Evolutionary conservation across 2,113 vertebrate species (phyloP), one percentile per base, ranked within the genome.

Genomic region (Gymnorhina tibicen): DNA sequence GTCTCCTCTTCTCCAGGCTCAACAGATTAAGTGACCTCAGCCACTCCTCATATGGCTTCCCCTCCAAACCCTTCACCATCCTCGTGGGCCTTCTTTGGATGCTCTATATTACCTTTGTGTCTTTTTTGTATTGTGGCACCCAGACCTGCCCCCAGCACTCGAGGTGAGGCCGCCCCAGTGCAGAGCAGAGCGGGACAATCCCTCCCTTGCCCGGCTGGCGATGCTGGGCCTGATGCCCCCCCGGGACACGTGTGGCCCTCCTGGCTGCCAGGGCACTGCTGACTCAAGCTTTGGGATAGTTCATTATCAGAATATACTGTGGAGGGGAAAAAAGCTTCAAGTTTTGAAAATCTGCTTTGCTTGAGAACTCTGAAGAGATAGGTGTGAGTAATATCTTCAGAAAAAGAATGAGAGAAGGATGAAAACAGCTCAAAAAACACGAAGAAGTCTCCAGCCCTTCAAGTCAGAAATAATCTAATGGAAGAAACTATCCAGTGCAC

Each of bases 191-290:
- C 0, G 0, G 86, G 37, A 81, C 52, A 74, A 11, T 50, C 35
- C 14, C 44, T 66, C 37, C 37, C 59, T 73, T 18, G 2, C 22
- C 50, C 0, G 0, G 26, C 42, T 72, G 20, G 20, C 1, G 5
- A 42, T 66, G 35, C 49, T 56, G 20, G 1, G 13, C 32, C 42
- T 56, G 58, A 79, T 18, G 41, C 6, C 0, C 49, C 49, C 13
- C 5, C 21, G 22, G 42, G 50, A 32, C 32, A 49, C 0, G 0
- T 24, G 4, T 14, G 55, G 12, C 44, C 7, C 37, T 81, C 10
- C 68, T 59, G 68, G 27, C 19, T 81, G 8, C 13, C 60, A 52
- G 28, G 32, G 33, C 46, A 30, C 28, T 59, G 19, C 33, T 74
- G 11, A 0, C 8, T 67, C 39, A 46, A 46, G 11, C 60, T 75